Base-by-base conservation (phyloP, 2,888 invertebrate species). In the Agrotis clavis region DNA sequence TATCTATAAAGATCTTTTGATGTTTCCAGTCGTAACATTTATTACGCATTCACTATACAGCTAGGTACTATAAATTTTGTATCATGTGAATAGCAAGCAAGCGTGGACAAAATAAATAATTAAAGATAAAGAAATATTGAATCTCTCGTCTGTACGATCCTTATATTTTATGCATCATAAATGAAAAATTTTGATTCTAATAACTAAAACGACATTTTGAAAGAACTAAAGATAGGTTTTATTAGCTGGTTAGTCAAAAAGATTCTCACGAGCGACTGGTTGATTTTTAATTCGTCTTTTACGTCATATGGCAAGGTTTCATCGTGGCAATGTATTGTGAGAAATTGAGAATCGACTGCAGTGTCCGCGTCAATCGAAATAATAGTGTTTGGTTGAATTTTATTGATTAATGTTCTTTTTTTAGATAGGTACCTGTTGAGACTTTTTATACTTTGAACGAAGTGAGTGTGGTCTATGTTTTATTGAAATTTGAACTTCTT, bases 211-310 rank as follows among this genome's bases (percentile, higher is more conserved):
- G 71, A 56, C 70, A 67, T 75, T 77, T 67, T 14, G 21, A 70
- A 74, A 62, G 30, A 64, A 70, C 30, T 56, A 60, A 67, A 59
- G 54, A 64, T 64, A 25, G 56, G 19, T 72, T 75, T 69, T 74
- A 72, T 81, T 76, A 73, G 63, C 54, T 47, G 48, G 41, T 57
- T 64, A 63, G 59, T 41, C 57, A 62, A 51, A 80, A 81, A 81
- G 56, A 84, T 77, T 81, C 83, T 77, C 81, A 81, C 76, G 78
- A 67, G 63, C 64, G 56, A 67, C 59, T 71, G 56, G 18, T 53
- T 59, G 35, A 73, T 81, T 84, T 77, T 81, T 70, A 65, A 71
- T 79, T 78, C 41, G 54, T 61, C 54, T 64, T 60, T 84, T 84
- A 75, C 84, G 77, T 84, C 82, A 45, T 19, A 68, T 25, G 35